Percentiles rank a stretch among this genome's conserved stretches.
Evolutionary conservation across 2,113 vertebrate genomes (phyloP).

Genomic region (Sinocyclocheilus grahami): DNA sequence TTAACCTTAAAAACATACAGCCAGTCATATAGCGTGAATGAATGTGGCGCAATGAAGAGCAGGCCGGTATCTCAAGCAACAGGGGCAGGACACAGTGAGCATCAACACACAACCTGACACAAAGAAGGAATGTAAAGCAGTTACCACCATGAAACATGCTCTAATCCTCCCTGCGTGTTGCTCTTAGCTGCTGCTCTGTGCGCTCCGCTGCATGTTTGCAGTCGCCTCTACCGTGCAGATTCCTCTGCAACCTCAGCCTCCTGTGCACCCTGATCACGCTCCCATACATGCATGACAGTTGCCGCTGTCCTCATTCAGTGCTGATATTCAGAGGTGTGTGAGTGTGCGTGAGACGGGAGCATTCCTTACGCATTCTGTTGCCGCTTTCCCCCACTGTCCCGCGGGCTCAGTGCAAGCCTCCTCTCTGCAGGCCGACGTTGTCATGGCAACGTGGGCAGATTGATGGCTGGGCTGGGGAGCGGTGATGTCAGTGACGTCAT

Average conservation of each 20-base stretch:
- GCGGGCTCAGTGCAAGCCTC: conserved; percentile 71
- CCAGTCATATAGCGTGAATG: conserved; percentile 47
- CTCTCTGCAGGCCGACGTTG: conserved; percentile 77
- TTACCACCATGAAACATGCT: conserved; percentile 52
- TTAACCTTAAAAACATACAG: conserved; percentile 21
- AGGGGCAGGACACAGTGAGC: not conserved
- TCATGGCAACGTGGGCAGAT: conserved; percentile 79
- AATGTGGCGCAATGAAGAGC: conserved; percentile 42
- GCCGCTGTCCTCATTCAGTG: conserved; percentile 3
- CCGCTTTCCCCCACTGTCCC: conserved; percentile 66
- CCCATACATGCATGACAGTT: conserved; percentile 41
- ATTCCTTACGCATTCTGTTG: conserved; percentile 79
- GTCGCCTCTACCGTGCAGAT: conserved; percentile 66
- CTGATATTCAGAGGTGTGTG: not conserved
- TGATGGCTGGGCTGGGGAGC: conserved; percentile 71
- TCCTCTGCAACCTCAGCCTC: conserved; percentile 59
- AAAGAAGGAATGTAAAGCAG: conserved; percentile 55
- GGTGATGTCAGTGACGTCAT: conserved; percentile 75
- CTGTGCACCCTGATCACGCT: conserved; percentile 57
- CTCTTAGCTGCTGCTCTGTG: conserved; percentile 53
- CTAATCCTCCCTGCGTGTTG: conserved; percentile 63
- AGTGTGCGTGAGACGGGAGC: conserved; percentile 21
- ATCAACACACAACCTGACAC: conserved; percentile 49
- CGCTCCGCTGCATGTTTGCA: conserved; percentile 54
- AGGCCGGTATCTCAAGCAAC: conserved; percentile 44